Conservation (phyloP, 92 coral and sea anemone species). For the Parazoanthus darwini region DNA sequence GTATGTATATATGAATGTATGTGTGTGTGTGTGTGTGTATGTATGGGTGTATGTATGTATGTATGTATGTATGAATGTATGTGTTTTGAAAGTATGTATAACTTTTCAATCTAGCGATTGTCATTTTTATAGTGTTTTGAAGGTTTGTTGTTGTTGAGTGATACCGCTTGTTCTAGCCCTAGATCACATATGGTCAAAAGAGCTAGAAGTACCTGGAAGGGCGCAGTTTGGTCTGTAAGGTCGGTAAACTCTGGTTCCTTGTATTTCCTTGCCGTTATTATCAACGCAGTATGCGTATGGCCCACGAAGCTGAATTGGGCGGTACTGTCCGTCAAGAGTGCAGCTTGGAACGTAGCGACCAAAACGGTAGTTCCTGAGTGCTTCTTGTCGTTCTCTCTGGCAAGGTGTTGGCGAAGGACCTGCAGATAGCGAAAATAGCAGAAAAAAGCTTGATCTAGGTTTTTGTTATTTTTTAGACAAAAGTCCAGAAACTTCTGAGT, state of each 20-base stretch:
- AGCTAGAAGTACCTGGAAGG: slow-evolving; percentile 50
- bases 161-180: neutral
- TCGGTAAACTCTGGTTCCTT: slow-evolving; percentile 76
- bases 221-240: slow-evolving; percentile 80
- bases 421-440: neutral
- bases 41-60: too few species aligned
- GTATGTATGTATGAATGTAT: too few species aligned
- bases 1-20: too few species aligned
- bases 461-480: too few species aligned
- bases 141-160: too few species aligned
- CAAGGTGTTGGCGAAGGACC: slow-evolving; percentile 72
- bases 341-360: slow-evolving; percentile 88
- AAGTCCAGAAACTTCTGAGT: too few species aligned
- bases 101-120: too few species aligned
- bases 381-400: slow-evolving; percentile 59
- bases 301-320: slow-evolving; percentile 67
- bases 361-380: slow-evolving; percentile 60
- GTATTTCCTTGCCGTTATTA: slow-evolving; percentile 69
- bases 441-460: neutral
- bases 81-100: too few species aligned
- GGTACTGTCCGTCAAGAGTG: slow-evolving; percentile 73
- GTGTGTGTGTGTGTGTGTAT: too few species aligned
- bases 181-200: neutral
- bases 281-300: slow-evolving; percentile 70
- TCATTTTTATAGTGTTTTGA: too few species aligned